A percentile compares a stretch with the other conserved stretches of the same genome.
phyloP scores from a whole-genome alignment of 2,797 vertebrate genomes.

The Danio aesculapii region DNA sequence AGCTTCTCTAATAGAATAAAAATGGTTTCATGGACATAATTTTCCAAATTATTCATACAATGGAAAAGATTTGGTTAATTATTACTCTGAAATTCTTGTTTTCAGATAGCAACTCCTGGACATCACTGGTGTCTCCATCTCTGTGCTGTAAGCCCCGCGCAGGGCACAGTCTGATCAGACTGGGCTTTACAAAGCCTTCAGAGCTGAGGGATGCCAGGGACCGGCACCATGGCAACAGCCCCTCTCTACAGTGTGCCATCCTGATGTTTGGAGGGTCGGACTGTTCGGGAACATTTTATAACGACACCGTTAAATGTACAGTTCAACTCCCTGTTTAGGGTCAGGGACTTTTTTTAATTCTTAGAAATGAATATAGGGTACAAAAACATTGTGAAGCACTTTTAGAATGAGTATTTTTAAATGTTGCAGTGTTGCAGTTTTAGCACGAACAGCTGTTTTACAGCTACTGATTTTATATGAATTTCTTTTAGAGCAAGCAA shows the following conservation, averaged over 20 bases:
- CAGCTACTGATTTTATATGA: conserved; percentile 50
- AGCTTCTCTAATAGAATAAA: too few relatives aligned
- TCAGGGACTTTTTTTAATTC: neutral
- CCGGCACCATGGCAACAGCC: conserved; percentile 33
- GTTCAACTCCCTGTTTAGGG: conserved; percentile 67
- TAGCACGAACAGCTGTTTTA: conserved; percentile 59
- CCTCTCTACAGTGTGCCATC: conserved; percentile 65
- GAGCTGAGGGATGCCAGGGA: conserved; percentile 65
- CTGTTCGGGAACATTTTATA: conserved; percentile 83
- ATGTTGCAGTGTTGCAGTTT: conserved; percentile 36
- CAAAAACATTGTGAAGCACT: neutral
- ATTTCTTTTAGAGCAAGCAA: conserved; percentile 23
- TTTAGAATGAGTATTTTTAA: neutral
- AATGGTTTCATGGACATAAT: neutral
- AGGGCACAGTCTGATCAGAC: conserved; percentile 84
- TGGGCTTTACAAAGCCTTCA: conserved; percentile 61
- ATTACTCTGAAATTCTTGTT: conserved; percentile 6
- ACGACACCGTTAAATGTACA: conserved; percentile 75
- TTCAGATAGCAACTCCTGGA: conserved; percentile 86
- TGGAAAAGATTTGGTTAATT: neutral
- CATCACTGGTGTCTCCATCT: conserved; percentile 71
- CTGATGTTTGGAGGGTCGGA: conserved; percentile 90
- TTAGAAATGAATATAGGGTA: neutral
- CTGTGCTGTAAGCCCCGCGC: conserved; percentile 82
- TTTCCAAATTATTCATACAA: neutral